Conservation (phyloP, 53 echinoderm and acorn worm genomes). For the Holothuria leucospilota region DNA sequence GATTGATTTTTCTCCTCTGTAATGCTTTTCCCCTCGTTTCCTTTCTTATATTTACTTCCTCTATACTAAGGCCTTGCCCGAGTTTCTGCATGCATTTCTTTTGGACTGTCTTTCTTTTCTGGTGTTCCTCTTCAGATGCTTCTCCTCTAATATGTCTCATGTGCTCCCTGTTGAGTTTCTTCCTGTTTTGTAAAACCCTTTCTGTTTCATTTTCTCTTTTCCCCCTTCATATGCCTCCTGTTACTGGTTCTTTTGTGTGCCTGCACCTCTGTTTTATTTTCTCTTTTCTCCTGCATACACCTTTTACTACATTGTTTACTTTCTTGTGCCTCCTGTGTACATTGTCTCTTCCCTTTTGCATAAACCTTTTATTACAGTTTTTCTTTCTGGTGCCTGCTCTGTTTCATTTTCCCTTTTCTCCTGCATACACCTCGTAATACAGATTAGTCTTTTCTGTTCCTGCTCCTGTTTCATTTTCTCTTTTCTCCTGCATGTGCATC, state of each 20-base stretch:
- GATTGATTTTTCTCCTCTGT: slow-evolving; percentile 4
- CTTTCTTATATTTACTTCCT: neutral
- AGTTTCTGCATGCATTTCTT: neutral
- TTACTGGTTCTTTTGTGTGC: neutral
- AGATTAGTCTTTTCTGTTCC: neutral
- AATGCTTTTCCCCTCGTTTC: neutral
- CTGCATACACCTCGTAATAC: neutral
- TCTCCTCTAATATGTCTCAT: neutral
- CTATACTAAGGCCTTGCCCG: neutral
- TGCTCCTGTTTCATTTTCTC: neutral
- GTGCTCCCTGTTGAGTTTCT: neutral
- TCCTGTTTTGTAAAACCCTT: neutral
- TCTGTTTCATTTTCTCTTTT: neutral
- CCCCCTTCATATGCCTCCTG: neutral
- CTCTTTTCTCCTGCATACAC: neutral
- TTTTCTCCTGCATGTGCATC: neutral
- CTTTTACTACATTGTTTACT: neutral
- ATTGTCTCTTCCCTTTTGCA: neutral
- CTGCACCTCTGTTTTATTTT: neutral
- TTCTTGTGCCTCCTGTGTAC: neutral
- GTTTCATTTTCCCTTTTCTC: neutral
- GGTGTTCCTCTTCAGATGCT: neutral
- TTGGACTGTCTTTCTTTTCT: neutral
- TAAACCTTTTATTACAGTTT: neutral
- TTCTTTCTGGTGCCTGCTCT: neutral